These are phyloP conservation scores for Takifugu ocellatus DNA, from an alignment of 2,797 vertebrate species.

Conservation along the genomic window DNA sequence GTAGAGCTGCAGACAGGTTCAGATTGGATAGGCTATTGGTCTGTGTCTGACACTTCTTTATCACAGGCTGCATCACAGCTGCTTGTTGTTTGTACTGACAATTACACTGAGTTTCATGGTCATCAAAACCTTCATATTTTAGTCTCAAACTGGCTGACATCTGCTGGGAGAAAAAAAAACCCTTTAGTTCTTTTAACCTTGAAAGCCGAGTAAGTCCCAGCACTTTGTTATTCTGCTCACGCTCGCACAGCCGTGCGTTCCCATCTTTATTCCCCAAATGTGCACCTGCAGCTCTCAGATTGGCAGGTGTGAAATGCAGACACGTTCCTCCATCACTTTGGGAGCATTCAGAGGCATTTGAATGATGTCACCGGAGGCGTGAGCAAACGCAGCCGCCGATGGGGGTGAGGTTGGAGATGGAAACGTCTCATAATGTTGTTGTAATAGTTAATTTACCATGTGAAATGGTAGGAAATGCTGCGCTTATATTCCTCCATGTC, in stretches of 20 bases:
- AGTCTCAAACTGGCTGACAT: background rate
- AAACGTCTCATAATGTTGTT: too few species aligned
- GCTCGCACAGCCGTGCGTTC: slow-evolving; percentile 33
- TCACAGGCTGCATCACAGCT: background rate
- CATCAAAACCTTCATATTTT: slow-evolving; percentile 6
- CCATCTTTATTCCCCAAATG: slow-evolving; percentile 2
- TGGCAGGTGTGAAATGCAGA: slow-evolving; percentile 53
- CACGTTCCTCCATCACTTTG: slow-evolving; percentile 47
- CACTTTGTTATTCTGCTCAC: slow-evolving; percentile 17
- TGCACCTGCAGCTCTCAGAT: slow-evolving; percentile 51
- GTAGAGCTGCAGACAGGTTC: background rate
- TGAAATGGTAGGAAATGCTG: too few species aligned
- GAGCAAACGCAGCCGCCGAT: slow-evolving; percentile 15
- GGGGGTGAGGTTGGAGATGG: background rate
- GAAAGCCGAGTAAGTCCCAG: slow-evolving; percentile 12
- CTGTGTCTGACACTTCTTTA: slow-evolving; percentile 4
- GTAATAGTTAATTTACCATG: too few species aligned
- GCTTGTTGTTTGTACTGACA: slow-evolving; percentile 4
- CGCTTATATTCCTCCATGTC: too few species aligned
- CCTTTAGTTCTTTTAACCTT: slow-evolving; percentile 14
- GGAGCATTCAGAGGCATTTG: slow-evolving; percentile 39
- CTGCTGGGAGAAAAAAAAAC: background rate
- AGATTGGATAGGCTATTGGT: slow-evolving; percentile 1
- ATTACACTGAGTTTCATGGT: slow-evolving; percentile 14
- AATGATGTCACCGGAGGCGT: slow-evolving; percentile 41